Evolutionary conservation across 2,888 invertebrate species (phyloP), one percentile per base, ranked within the genome.

Genomic region (Hypena proboscidalis): DNA sequence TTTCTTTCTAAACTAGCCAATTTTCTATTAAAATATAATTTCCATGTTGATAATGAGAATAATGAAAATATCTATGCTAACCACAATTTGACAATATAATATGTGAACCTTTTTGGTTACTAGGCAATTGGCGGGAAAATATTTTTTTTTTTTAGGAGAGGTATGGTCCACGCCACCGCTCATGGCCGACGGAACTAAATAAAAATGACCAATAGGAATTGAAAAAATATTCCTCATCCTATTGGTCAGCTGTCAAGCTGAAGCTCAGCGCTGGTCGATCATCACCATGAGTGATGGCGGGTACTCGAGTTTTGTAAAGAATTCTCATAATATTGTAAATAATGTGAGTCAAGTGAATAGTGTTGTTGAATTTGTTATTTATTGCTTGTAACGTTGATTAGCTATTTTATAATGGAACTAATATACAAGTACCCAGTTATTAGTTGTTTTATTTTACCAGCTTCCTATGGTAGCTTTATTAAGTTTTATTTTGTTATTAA

Each of bases 321-420:
- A 78, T 76, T 70, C 73, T 80, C 78, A 76, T 76, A 52, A 69
- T 66, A 61, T 67, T 83, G 77, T 83, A 81, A 76, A 79, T 81
- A 82, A 78, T 67, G 72, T 66, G 74, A 73, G 76, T 77, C 68
- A 78, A 77, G 79, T 67, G 76, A 77, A 80, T 73, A 85, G 82
- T 80, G 85, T 85, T 83, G 80, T 85, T 84, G 68, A 80, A 81
- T 80, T 83, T 85, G 86, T 86, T 85, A 87, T 86, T 86, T 86
- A 85, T 85, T 85, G 85, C 85, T 85, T 84, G 80, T 85, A 80
- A 71, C 70, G 76, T 84, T 83, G 57, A 78, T 83, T 85, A 83
- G 84, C 83, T 80, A 76, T 85, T 87, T 86, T 86, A 74, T 82
- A 85, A 77, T 72, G 74, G 67, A 82, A 83, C 77, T 83, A 85